A percentile compares a stretch with the other conserved stretches of the same genome.
Conservation (phyloP, 2,797 vertebrate genomes). For the Numenius phaeopus region DNA sequence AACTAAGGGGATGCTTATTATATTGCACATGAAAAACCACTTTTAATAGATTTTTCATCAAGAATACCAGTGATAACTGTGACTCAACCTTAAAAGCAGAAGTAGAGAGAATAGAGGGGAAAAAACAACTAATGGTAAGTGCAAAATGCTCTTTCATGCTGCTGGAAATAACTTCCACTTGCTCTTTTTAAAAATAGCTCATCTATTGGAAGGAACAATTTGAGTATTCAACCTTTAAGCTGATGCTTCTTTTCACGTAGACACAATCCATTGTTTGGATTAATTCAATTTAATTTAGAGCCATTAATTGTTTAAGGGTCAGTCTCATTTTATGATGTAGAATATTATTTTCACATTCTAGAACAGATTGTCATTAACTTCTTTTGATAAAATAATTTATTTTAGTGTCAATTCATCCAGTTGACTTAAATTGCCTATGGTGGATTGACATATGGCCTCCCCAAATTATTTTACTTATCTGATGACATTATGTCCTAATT, state of each 20-base stretch:
- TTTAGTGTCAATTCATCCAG: not conserved
- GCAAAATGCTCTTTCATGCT: not conserved
- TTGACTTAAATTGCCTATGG: not conserved
- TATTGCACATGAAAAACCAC: not conserved
- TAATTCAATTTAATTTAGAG: not conserved
- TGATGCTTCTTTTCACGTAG: not conserved
- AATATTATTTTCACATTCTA: not conserved
- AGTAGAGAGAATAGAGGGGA: not conserved
- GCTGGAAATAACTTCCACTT: not conserved
- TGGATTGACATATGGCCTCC: not conserved
- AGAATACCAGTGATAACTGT: not conserved
- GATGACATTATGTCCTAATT: not conserved
- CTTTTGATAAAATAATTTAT: not conserved
- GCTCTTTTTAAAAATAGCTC: not conserved
- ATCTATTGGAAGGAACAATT: not conserved
- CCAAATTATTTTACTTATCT: not conserved
- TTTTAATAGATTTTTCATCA: not conserved
- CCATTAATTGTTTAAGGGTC: not conserved
- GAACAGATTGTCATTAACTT: not conserved
- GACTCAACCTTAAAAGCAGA: not conserved
- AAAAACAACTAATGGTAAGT: not conserved
- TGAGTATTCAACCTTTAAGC: not conserved
- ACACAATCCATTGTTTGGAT: not conserved
- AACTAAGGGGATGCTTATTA: not conserved
- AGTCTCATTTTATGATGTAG: not conserved